phyloP scores from a whole-genome alignment of 2,888 invertebrate species.

The Stenchaetothrips biformis region DNA sequence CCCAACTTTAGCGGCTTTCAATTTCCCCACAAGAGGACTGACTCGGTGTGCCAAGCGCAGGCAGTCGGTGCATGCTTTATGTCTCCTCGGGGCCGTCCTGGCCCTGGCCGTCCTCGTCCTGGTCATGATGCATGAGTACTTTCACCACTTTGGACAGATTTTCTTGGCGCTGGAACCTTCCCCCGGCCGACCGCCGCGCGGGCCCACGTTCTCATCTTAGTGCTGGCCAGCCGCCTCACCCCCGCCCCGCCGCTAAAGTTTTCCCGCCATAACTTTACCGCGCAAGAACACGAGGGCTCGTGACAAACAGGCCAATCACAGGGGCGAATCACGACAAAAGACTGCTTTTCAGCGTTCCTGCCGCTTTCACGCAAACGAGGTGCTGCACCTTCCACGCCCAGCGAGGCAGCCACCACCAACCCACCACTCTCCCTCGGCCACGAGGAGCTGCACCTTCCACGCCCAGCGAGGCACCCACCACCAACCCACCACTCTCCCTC shows the following conservation, averaged over 20 bases:
- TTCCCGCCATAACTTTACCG: not conserved
- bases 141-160: not conserved
- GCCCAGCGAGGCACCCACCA: too few species aligned
- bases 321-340: conserved; percentile 3
- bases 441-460: too few species aligned
- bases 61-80: too few species aligned
- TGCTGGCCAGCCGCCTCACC: too few species aligned
- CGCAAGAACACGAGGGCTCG: not conserved
- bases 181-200: not conserved
- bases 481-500: too few species aligned
- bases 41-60: too few species aligned
- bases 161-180: not conserved
- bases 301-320: conserved; percentile 21
- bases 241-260: not conserved
- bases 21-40: too few species aligned
- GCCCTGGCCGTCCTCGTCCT: too few species aligned
- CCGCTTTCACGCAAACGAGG: not conserved
- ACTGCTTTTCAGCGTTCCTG: not conserved
- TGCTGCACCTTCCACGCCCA: conserved; percentile 12
- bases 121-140: not conserved
- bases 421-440: too few species aligned
- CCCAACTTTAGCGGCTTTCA: too few species aligned
- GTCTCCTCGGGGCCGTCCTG: too few species aligned
- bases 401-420: too few species aligned
- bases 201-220: not conserved